Evolutionary conservation across 35 echinoderm and acorn worm species (phyloP).

Genomic region (Strongylocentrotus purpuratus): DNA sequence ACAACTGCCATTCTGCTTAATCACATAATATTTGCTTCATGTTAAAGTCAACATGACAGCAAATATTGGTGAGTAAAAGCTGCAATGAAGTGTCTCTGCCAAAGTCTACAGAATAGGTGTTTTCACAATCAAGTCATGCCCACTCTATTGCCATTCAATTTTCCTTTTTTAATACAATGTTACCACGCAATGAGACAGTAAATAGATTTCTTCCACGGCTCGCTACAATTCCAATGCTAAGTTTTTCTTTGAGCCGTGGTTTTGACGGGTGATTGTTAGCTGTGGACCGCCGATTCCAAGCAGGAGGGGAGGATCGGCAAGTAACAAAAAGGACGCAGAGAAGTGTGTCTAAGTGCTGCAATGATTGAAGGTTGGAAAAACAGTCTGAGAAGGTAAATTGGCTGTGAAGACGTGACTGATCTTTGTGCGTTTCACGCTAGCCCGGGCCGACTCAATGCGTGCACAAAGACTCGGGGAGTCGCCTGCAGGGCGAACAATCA

Average conservation of each 20-base stretch:
- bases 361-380: slow-evolving; percentile 51
- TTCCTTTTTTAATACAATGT: background rate
- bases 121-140: slow-evolving; percentile 11
- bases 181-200: background rate
- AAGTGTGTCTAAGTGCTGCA: slow-evolving; percentile 47
- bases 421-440: slow-evolving; percentile 55
- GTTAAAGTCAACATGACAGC: background rate
- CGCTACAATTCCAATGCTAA: slow-evolving; percentile 35
- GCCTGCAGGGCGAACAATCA: slow-evolving; percentile 49
- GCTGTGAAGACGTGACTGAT: slow-evolving; percentile 47
- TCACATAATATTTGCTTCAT: slow-evolving; percentile 9
- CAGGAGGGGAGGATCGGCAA: slow-evolving; percentile 1
- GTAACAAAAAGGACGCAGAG: slow-evolving; percentile 37
- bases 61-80: background rate
- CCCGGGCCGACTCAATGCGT: slow-evolving; percentile 11
- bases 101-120: slow-evolving; percentile 2
- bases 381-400: slow-evolving; percentile 45
- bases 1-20: slow-evolving; percentile 11
- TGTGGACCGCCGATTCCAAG: background rate
- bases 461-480: slow-evolving; percentile 46
- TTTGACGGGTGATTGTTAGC: slow-evolving; percentile 23
- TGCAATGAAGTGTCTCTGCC: background rate
- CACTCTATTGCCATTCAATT: slow-evolving; percentile 12
- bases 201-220: slow-evolving; percentile 16
- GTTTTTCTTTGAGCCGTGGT: slow-evolving; percentile 24